Evolutionary conservation across 1,140 invertebrate genomes (phyloP), one percentile per base, ranked within the genome.

Genomic region (Lordiphosa stackelbergi): DNA sequence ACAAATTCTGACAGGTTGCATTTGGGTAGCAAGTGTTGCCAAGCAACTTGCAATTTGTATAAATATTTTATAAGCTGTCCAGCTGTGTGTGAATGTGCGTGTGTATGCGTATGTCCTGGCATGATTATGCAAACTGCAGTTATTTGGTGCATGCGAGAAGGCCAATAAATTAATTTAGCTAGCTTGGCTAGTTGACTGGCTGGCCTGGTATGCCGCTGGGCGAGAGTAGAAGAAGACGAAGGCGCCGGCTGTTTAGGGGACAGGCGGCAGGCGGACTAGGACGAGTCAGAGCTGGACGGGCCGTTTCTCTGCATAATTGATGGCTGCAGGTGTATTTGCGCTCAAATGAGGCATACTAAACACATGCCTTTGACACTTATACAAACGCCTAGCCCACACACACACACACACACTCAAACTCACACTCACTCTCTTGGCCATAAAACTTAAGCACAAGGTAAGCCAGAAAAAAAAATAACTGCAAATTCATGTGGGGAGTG

Each of bases 111-210:
- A 7, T 52, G 28, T 31, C 28, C 28, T 31, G 46, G 16, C 64
- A 57, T 81, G 77, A 83, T 81, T 81, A 83, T 84, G 78, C 78
- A 83, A 83, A 70, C 78, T 84, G 77, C 69, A 84, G 73, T 62
- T 77, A 77, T 84, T 77, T 70, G 69, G 69, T 48, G 65, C 66
- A 83, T 83, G 72, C 57, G 59, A 65, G 73, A 53, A 77, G 65
- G 73, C 78, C 78, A 83, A 83, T 83, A 83, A 83, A 83, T 83
- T 83, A 83, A 83, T 83, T 84, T 83, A 63, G 77, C 73, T 55
- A 40, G 59, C 48, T 42, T 42, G 47, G 48, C 47, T 66, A 36
- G 54, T 64, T 53, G 43, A 59, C 59, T 61, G 66, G 31, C 31
- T 36, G 48, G 47, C 48, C 36, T 38, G 48, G 4, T 42, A 52